These are phyloP conservation scores for cattle (Bos taurus) DNA, from an alignment of 2,113 vertebrate species.

Conservation along the genomic window DNA sequence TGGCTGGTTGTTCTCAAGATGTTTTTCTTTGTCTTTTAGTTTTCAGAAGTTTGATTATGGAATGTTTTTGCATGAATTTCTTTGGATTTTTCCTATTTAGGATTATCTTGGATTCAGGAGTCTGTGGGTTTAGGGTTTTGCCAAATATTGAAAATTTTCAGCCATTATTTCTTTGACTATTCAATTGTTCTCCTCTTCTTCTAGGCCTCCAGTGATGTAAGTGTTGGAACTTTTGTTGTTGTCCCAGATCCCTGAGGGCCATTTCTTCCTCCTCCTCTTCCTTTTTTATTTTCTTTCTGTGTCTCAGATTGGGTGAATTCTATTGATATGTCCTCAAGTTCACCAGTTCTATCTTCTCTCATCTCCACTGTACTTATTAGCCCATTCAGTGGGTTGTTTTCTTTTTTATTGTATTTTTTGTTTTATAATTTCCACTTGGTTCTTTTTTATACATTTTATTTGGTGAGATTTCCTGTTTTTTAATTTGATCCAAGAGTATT, in stretches of 20 bases:
- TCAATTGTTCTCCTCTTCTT: background rate
- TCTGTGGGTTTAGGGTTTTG: background rate
- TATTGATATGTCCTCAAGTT: background rate
- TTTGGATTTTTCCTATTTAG: conserved; percentile 27
- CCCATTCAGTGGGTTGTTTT: background rate
- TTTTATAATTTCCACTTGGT: background rate
- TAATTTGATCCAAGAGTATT: background rate
- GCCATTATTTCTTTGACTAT: background rate
- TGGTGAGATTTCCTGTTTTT: conserved; percentile 28
- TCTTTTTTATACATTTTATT: conserved; percentile 14
- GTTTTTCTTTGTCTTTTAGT: background rate
- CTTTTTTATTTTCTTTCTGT: background rate
- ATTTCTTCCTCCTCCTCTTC: background rate
- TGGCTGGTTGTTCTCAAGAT: background rate
- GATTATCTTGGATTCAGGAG: background rate
- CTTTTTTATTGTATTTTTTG: conserved; percentile 38
- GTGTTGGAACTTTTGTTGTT: background rate
- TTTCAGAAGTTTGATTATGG: conserved; percentile 6
- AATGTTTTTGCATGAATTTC: background rate
- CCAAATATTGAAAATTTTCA: background rate
- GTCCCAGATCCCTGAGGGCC: background rate
- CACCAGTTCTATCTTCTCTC: background rate
- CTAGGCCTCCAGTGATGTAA: background rate
- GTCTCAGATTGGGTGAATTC: background rate
- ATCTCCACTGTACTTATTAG: background rate